Base-by-base conservation (phyloP, 1,140 invertebrate genomes). In the Drosophila burlai region DNA sequence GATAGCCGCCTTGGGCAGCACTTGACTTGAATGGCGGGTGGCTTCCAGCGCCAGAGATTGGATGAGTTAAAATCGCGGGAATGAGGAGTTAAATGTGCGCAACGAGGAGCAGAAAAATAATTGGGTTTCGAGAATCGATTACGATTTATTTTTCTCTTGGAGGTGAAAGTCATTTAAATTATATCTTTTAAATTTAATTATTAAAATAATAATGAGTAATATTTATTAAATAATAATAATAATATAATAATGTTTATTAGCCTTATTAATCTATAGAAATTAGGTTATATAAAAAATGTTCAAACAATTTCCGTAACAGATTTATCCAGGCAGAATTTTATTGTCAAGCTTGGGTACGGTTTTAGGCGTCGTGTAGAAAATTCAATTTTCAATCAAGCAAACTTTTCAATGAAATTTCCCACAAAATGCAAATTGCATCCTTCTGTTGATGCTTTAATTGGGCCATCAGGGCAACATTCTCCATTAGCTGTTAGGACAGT, bases 1-100 rank as follows among this genome's bases (percentile, higher is more conserved):
- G 81, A 83, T 87, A 71, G 73, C 73, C 65, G 68, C 80, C 68
- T 63, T 38, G 80, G 80, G 76, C 68, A 50, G 57, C 71, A 64
- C 82, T 84, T 81, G 80, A 47, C 59, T 58, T 29, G 73, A 73
- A 77, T 34, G 64, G 38, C 34, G 62, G n/a, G 31, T 68, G 62
- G 15, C 36, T 15, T 34, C 36, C 45, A 38, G 15, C 34, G 5
- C 7, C 18, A n/a, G 34, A 24, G 66, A 52, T 46, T 69, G 47
- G 31, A 40, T 31, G 10, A 31, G 50, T n/a, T n/a, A 5, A 58
- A 57, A 40, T 40, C 15, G 9, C n/a, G 15, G 42, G 31, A 31
- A n/a, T 9, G 18, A 24, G 5, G 43, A 31, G 59, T 38, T 38
- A 24, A 21, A 31, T 29, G 24, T n/a, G 45, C 13, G 24, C 24